Base-by-base conservation (phyloP, 2,113 vertebrate species). In the Zeus faber region DNA sequence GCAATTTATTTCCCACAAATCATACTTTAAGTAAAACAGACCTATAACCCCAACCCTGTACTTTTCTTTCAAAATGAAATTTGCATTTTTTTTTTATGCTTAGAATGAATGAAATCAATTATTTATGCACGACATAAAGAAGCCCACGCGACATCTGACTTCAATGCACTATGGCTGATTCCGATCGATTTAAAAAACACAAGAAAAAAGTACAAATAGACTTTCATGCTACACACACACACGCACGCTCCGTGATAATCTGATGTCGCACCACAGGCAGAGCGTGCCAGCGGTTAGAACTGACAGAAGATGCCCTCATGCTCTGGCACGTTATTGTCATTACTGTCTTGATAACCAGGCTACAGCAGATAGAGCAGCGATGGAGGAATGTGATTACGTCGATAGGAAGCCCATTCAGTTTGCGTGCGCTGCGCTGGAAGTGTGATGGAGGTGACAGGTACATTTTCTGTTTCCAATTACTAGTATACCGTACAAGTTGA, bases 251-350 rank as follows among this genome's bases (percentile, higher is more conserved):
- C 8, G 2, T 4, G 11, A 13, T n/a, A 37, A 4, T 4, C 11
- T 67, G 62, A 80, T 31, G 54, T 74, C 69, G 68, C 45, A 5
- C 5, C 0, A 46, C 54, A 18, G 11, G 2, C 64, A 68, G 56
- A 86, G 80, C 80, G 79, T 85, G 78, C 66, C 68, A 81, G 44
- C 7, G 5, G 46, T 58, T 48, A 43, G 62, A 72, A 49, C 46
- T 31, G 64, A 67, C 56, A 72, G 61, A 65, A 49, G 27, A 61
- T 6, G 58, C 82, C 82, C 73, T 53, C 73, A 87, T 77, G 8
- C 20, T n/a, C 35, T 79, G 66, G 66, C 80, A 85, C 70, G 80
- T 68, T 77, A 81, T 81, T 76, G 76, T 82, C 14, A 20, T 69
- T 57, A 72, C 73, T 45, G 21, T 75, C n/a, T n/a, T n/a, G 80